Percentiles rank a stretch among this genome's conserved stretches.
These are phyloP conservation scores for Oedothorax gibbosus DNA, from an alignment of 1,140 invertebrate genomes.

Conservation along the genomic window DNA sequence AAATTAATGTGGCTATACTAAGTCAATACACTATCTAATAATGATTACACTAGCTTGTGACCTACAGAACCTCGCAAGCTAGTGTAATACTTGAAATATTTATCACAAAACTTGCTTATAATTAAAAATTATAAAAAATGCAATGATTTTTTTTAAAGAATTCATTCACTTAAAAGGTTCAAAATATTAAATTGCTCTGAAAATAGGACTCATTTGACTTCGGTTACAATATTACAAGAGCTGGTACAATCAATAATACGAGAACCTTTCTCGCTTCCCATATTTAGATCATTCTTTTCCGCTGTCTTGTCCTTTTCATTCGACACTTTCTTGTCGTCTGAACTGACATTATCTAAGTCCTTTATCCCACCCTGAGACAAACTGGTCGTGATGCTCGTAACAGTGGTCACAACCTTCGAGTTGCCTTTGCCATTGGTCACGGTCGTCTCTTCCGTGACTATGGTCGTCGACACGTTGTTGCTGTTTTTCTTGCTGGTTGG, in stretches of 20 bases:
- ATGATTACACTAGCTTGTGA: too few relatives aligned
- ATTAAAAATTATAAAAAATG: too few relatives aligned
- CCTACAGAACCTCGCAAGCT: too few relatives aligned
- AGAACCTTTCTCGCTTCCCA: slow-evolving; percentile 15
- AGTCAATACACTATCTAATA: too few relatives aligned
- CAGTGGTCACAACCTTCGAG: slow-evolving; percentile 42
- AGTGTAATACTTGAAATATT: too few relatives aligned
- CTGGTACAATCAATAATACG: slow-evolving; percentile 43
- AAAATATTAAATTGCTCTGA: slow-evolving; percentile 6
- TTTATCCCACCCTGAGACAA: slow-evolving; percentile 17
- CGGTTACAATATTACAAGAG: slow-evolving; percentile 47
- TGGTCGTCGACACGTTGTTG: slow-evolving; percentile 44
- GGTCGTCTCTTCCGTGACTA: slow-evolving; percentile 51
- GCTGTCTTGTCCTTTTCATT: slow-evolving; percentile 25
- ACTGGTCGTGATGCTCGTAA: slow-evolving; percentile 50
- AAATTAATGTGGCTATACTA: too few relatives aligned
- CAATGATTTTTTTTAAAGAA: too few relatives aligned
- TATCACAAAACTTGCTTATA: too few relatives aligned
- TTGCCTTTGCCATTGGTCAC: slow-evolving; percentile 46
- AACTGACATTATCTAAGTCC: slow-evolving; percentile 3
- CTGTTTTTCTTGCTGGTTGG: background rate
- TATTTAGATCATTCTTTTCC: slow-evolving; percentile 23
- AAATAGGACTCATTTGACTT: slow-evolving; percentile 20
- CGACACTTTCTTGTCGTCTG: background rate
- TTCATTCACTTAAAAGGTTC: background rate